These are phyloP conservation scores for Leucoraja erinaceus DNA, from an alignment of 2,113 vertebrate genomes.

Conservation along the genomic window DNA sequence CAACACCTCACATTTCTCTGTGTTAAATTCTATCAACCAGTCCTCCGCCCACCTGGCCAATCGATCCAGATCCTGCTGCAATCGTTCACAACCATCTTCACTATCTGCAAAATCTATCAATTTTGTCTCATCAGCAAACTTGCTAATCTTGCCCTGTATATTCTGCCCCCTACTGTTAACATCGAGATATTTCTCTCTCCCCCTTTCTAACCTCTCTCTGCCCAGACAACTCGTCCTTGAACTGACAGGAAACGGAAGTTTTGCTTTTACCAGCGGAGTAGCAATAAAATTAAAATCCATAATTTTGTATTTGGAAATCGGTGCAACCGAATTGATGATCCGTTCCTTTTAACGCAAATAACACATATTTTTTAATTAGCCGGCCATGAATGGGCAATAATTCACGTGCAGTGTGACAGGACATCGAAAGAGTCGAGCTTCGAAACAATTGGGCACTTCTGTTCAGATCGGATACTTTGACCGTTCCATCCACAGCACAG, in stretches of 20 bases:
- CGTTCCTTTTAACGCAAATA: not conserved
- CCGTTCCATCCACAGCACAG: too few species aligned
- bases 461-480: not conserved
- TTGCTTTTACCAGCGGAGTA: not conserved
- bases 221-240: not conserved
- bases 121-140: too few species aligned
- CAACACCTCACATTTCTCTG: too few species aligned
- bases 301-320: not conserved
- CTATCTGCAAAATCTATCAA: too few species aligned
- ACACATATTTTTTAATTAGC: not conserved
- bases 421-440: not conserved
- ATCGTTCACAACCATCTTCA: too few species aligned
- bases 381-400: not conserved
- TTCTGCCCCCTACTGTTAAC: constrained; percentile 9
- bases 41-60: too few species aligned
- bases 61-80: too few species aligned
- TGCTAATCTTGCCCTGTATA: too few species aligned
- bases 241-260: not conserved
- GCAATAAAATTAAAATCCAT: not conserved
- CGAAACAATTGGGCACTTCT: not conserved
- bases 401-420: too few species aligned
- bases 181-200: not conserved
- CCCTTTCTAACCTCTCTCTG: not conserved
- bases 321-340: not conserved
- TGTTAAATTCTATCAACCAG: too few species aligned